Evolutionary conservation across 2,113 vertebrate genomes (phyloP).

Genomic region (Vidua chalybeata): DNA sequence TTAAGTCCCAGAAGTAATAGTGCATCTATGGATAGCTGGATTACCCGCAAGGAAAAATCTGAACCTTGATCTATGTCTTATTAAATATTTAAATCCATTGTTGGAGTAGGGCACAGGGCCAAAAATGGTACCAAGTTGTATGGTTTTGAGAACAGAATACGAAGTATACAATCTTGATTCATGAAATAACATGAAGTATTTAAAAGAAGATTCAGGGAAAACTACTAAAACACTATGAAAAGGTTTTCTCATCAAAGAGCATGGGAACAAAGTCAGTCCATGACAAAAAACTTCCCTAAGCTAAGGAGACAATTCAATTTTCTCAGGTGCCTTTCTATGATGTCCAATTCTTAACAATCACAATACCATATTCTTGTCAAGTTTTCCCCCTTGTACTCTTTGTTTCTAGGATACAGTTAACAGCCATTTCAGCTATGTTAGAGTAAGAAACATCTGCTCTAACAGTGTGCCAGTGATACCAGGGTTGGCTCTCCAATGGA

Average conservation of each 20-base stretch:
- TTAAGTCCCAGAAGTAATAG: neutral
- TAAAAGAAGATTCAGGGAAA: neutral
- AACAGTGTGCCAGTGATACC: neutral
- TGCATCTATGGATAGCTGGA: neutral
- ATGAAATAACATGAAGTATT: neutral
- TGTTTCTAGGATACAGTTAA: neutral
- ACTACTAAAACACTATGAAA: neutral
- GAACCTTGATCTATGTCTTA: neutral
- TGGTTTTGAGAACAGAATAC: neutral
- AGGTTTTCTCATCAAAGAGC: neutral
- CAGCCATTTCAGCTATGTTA: neutral
- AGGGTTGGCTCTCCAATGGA: neutral
- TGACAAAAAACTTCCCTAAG: neutral
- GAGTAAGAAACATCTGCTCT: conserved; percentile 27
- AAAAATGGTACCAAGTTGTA: neutral
- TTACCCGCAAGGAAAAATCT: neutral
- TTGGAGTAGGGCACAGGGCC: neutral
- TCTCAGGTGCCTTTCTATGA: neutral
- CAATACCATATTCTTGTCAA: neutral
- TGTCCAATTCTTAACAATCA: neutral
- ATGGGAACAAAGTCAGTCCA: neutral
- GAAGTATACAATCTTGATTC: neutral
- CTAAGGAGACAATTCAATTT: neutral
- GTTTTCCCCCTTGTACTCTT: neutral
- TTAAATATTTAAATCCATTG: neutral